phyloP scores from a whole-genome alignment of 2,113 vertebrate species.

The Catharus fuscescens region DNA sequence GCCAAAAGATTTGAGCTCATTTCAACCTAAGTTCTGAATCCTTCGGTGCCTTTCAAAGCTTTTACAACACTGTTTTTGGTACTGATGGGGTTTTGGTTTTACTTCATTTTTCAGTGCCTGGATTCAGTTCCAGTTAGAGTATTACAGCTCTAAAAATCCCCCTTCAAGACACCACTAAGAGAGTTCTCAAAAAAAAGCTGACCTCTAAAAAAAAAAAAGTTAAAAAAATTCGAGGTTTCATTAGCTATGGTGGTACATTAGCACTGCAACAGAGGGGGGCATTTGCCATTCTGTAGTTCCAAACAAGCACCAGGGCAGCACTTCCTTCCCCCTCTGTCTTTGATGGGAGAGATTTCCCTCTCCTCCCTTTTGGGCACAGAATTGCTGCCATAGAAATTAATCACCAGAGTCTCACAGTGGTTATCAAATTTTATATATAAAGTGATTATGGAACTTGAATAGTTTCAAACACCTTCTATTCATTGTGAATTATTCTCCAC shows the following conservation, averaged over 20 bases:
- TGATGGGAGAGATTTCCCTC: background rate
- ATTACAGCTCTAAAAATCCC: background rate
- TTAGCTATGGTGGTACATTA: background rate
- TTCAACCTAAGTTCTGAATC: background rate
- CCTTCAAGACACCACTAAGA: background rate
- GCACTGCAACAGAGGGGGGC: background rate
- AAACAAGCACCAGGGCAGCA: background rate
- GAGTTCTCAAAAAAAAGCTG: background rate
- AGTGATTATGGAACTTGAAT: background rate
- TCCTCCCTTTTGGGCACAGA: background rate
- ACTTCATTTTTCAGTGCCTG: background rate
- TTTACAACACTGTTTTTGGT: background rate
- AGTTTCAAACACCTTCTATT: background rate
- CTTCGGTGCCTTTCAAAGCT: background rate
- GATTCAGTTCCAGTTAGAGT: background rate
- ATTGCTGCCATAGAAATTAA: background rate
- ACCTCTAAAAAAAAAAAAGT: background rate
- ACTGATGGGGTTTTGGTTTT: background rate
- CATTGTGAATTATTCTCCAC: background rate
- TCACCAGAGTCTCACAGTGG: background rate
- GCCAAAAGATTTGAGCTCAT: background rate
- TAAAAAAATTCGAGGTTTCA: fast-evolving
- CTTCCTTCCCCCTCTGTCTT: background rate
- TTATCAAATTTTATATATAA: background rate
- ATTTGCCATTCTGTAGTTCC: background rate